These are phyloP conservation scores for Bombus waltoni DNA, from an alignment of 1,140 invertebrate genomes.

Conservation along the genomic window DNA sequence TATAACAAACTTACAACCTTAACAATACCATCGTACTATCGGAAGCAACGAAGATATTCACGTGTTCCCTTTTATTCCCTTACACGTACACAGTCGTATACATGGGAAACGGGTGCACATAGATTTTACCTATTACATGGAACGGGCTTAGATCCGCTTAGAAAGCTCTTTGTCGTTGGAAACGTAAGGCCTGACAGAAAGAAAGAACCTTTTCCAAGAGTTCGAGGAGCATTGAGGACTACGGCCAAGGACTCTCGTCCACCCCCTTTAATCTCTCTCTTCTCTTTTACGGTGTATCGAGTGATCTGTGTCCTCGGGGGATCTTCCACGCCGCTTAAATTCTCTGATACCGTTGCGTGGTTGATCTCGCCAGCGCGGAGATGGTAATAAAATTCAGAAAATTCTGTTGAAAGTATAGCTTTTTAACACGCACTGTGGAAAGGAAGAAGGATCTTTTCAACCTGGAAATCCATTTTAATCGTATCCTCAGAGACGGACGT, in stretches of 20 bases:
- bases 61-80: background rate
- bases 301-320: constrained; percentile 37
- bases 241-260: constrained; percentile 27
- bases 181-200: constrained; percentile 27
- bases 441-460: too few relatives aligned
- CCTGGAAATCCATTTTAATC: too few relatives aligned
- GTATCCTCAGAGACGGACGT: too few relatives aligned
- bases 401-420: background rate
- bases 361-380: background rate
- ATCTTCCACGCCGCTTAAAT: constrained; percentile 25
- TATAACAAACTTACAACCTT: background rate
- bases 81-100: background rate
- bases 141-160: constrained; percentile 42
- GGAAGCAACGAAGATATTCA: background rate
- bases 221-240: constrained; percentile 15
- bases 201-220: background rate
- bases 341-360: background rate
- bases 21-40: background rate
- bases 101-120: background rate
- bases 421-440: too few relatives aligned
- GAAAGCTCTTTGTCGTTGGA: constrained; percentile 25
- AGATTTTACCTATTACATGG: constrained; percentile 8
- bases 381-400: constrained; percentile 30
- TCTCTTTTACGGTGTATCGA: constrained; percentile 19
- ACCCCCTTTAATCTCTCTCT: constrained; percentile 39